Conservation (phyloP, 2,888 invertebrate species). For the Agrilus mali region DNA sequence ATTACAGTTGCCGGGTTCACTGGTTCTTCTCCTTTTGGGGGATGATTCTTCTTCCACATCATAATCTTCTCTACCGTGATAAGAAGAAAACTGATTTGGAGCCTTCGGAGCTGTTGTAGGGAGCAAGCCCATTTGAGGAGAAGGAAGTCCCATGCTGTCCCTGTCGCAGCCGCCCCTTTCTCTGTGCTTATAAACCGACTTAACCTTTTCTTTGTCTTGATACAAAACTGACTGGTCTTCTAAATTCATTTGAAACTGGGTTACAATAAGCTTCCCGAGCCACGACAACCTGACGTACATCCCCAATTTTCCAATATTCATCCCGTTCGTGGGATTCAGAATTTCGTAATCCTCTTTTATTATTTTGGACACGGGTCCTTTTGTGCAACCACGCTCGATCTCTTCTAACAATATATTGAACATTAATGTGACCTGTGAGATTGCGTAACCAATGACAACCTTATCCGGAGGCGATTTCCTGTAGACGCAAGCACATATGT, state of each 20-base stretch:
- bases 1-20: too few species aligned
- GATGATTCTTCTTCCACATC: background rate
- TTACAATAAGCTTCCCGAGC: conserved; percentile 51
- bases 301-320: conserved; percentile 42
- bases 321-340: conserved; percentile 33
- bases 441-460: conserved; percentile 43
- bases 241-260: conserved; percentile 46
- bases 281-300: conserved; percentile 52
- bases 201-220: conserved; percentile 32
- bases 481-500: conserved; percentile 37
- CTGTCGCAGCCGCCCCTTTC: conserved; percentile 14
- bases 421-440: conserved; percentile 45
- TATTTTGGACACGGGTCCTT: conserved; percentile 41
- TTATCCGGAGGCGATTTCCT: conserved; percentile 49
- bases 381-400: conserved; percentile 27
- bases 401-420: conserved; percentile 43
- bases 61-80: background rate
- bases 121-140: too few species aligned
- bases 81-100: background rate
- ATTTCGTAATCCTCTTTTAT: conserved; percentile 48
- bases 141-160: too few species aligned
- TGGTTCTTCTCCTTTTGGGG: too few species aligned
- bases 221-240: conserved; percentile 33
- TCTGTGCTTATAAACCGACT: conserved; percentile 30
- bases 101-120: background rate